Percentiles rank a stretch among this genome's conserved stretches.
Conservation (phyloP, 2,113 vertebrate species). For the Elephantulus edwardii region DNA sequence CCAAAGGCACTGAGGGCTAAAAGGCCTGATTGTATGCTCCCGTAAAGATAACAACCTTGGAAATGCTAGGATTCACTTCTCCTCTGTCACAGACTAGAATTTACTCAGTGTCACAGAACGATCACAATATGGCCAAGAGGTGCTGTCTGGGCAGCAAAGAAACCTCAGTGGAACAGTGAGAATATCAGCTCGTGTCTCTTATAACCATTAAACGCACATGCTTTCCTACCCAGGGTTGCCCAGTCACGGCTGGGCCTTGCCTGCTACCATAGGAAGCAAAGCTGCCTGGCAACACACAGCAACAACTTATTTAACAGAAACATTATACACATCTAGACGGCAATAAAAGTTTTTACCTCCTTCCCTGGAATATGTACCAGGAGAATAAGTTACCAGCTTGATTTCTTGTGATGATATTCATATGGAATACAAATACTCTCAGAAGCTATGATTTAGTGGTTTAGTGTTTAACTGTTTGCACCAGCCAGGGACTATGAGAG, state of each 20-base stretch:
- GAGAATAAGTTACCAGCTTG: background rate
- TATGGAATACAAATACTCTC: background rate
- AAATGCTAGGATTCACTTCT: background rate
- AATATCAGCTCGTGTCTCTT: background rate
- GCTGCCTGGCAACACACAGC: background rate
- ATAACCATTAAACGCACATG: background rate
- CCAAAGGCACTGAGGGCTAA: background rate
- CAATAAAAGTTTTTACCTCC: background rate
- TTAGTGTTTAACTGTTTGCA: background rate
- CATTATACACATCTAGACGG: background rate
- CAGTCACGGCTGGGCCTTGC: background rate
- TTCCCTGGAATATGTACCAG: background rate
- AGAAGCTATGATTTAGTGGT: background rate
- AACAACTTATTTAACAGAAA: slow-evolving; percentile 23
- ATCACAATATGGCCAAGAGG: background rate
- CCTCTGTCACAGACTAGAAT: background rate
- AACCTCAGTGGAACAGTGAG: background rate
- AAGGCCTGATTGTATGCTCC: background rate
- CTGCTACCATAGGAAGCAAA: background rate
- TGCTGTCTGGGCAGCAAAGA: background rate
- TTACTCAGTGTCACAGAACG: background rate
- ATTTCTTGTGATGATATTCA: background rate
- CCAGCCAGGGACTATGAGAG: background rate
- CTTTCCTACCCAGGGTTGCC: background rate
- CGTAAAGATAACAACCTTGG: background rate